Evolutionary conservation across 2,113 vertebrate genomes (phyloP), one percentile per base, ranked within the genome.

Genomic region (Myotis brandtii): DNA sequence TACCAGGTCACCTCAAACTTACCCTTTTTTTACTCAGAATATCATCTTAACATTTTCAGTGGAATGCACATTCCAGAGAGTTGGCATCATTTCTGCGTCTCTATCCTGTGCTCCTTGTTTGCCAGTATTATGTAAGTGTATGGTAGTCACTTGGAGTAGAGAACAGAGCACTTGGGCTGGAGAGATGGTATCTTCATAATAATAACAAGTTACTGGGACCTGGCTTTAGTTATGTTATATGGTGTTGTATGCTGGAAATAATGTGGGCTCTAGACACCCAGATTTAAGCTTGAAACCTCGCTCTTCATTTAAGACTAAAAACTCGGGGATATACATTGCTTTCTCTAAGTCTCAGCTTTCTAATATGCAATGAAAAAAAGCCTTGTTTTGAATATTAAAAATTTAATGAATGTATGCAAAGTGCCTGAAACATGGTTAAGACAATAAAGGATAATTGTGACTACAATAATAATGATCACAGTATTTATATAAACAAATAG

Each of bases 31-130:
- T 27, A 80, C 88, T 89, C 40, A 95, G 73, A 98, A 97, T 92
- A 97, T 86, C 96, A 91, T 95, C 79, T 97, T 96, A 97, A 96
- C 83, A 97, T 97, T 97, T 97, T 95, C 86, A 96, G n/a, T 72
- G 91, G 72, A 98, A 94, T 87, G 83, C 18, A n/a, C 81, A 95
- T 96, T 95, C 95, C 91, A 94, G 50, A 96, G 67, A 79, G 70
- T n/a, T 89, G 50, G 21, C 75, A 91, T 98, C 91, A 95, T 86
- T 77, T 77, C 32, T 86, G 7, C 80, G 91, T 93, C 56, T 88
- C 56, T 88, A 54, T 40, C 64, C 37, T 80, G 18, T 80, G 77
- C 54, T 86, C 21, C 40, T 56, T 88, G 17, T 52, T 92, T 85
- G 46, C 72, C 66, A 62, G 37, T 76, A 90, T 69, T 69, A 75